phyloP scores from a whole-genome alignment of 2,888 invertebrate genomes.

The Molorchus minor region DNA sequence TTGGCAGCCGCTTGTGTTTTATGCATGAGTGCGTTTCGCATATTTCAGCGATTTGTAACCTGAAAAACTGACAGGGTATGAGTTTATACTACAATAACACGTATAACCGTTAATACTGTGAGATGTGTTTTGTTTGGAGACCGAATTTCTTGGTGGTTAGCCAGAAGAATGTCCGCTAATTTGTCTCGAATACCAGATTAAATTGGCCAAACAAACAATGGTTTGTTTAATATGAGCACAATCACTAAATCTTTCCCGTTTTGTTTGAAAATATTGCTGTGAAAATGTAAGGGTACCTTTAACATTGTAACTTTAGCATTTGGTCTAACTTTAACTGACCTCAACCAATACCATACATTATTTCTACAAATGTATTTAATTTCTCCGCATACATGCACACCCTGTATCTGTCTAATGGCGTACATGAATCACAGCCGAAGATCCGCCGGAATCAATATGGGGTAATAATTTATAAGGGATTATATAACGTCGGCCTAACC shows the following conservation, averaged over 20 bases:
- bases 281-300: too few relatives aligned
- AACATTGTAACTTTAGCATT: too few relatives aligned
- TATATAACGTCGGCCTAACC: background rate
- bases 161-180: background rate
- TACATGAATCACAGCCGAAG: too few relatives aligned
- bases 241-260: too few relatives aligned
- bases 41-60: background rate
- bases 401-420: too few relatives aligned
- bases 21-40: background rate
- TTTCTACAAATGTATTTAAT: too few relatives aligned
- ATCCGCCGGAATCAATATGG: background rate
- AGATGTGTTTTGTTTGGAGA: background rate
- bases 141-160: background rate
- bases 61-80: background rate
- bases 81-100: background rate
- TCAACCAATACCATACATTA: too few relatives aligned
- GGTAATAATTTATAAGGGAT: background rate
- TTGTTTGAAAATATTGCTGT: too few relatives aligned
- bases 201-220: background rate
- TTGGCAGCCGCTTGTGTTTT: background rate
- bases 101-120: background rate
- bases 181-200: background rate
- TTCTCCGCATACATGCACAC: too few relatives aligned
- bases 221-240: too few relatives aligned
- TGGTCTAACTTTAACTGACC: too few relatives aligned